A percentile compares a stretch with the other conserved stretches of the same genome.
Conservation (phyloP, 1,140 invertebrate genomes). For the Hestina assimilis region DNA sequence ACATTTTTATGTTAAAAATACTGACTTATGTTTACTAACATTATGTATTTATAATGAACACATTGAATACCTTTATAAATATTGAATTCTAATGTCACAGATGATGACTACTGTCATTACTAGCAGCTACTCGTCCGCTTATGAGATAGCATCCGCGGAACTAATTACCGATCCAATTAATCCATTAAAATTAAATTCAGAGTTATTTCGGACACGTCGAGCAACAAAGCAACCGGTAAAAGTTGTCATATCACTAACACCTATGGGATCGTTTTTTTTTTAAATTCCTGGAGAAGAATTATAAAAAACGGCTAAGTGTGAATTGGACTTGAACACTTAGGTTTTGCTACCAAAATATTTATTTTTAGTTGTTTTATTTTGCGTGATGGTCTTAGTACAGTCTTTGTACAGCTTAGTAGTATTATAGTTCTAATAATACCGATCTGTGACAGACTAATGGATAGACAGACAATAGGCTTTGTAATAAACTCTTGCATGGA, state of each 20-base stretch:
- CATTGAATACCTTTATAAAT: conserved; percentile 5
- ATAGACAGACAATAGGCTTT: too few species aligned
- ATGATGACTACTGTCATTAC: not conserved
- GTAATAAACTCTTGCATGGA: too few species aligned
- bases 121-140: not conserved
- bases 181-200: conserved; percentile 4
- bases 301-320: too few species aligned
- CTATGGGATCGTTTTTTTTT: not conserved
- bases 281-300: not conserved
- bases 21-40: not conserved
- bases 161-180: conserved; percentile 4
- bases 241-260: not conserved
- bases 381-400: too few species aligned
- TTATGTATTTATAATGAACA: not conserved
- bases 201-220: not conserved
- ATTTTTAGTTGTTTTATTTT: too few species aligned
- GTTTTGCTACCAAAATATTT: too few species aligned
- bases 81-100: conserved; percentile 3
- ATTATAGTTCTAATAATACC: too few species aligned
- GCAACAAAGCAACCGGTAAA: not conserved
- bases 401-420: too few species aligned
- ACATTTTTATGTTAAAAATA: too few species aligned
- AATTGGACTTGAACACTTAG: too few species aligned
- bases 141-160: not conserved
- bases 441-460: too few species aligned